Base-by-base conservation (phyloP, 1,140 invertebrate species). In the Musca vetustissima region DNA sequence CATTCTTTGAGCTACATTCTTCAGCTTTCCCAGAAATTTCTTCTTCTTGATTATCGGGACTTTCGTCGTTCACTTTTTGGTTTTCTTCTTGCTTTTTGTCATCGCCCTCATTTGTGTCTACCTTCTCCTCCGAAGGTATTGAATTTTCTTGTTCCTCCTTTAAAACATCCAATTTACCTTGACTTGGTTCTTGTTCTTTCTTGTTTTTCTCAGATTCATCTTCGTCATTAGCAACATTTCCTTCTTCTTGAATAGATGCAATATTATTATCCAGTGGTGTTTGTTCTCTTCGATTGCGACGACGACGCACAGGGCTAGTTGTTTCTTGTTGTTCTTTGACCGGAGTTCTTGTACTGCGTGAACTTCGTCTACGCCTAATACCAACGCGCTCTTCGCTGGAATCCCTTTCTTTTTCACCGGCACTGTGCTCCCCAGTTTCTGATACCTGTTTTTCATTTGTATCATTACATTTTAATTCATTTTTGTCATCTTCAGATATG, bases 391-490 rank as follows among this genome's bases (percentile, higher is more conserved):
- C 69, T 14, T 66, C 52, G 25, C 55, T 70, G 17, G 36, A 66
- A 47, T 25, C 69, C 74, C 74, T 74, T 73, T 73, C 75, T 28
- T 66, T 66, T 25, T 47, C 73, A 7, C 32, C 50, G 64, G 32
- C 21, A 70, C 57, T 55, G 47, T 64, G 19, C 17, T 47, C 17
- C 55, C 0, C 9, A 55, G 59, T 15, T 69, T 70, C 13, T 17
- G 22, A 32, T 0, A 43, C 8, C 8, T 21, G 22, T 14, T 78
- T 75, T 21, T 70, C 72, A 32, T 71, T 66, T 47, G 66, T 22
- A 4, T 22, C 36, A n/a, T 75, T 74, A 48, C 76, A 74, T 61
- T 75, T 75, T 1, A 68, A 64, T 69, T 74, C 77, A 71, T 22
- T 24, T 53, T 55, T 65, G 36, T 69, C 68, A 47, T 64, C 64